phyloP scores from a whole-genome alignment of 2,888 invertebrate genomes.

The Carpatolechia fugitivella region DNA sequence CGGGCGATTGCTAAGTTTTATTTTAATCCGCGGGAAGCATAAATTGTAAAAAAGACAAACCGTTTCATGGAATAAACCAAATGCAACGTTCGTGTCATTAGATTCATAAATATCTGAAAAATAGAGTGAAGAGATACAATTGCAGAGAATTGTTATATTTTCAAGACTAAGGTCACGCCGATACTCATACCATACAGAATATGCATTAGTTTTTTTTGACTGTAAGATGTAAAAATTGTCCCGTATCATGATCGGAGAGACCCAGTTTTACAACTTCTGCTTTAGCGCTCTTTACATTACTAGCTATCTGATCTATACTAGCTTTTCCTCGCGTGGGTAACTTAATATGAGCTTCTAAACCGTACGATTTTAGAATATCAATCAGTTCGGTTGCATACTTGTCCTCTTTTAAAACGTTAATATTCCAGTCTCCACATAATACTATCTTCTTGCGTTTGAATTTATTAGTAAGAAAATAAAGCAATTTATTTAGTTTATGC shows the following conservation, averaged over 20 bases:
- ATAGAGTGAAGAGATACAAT: neutral
- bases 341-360: constrained; percentile 14
- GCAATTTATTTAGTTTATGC: constrained; percentile 1
- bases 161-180: constrained; percentile 2
- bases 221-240: neutral
- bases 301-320: constrained; percentile 19
- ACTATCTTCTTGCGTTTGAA: constrained; percentile 11
- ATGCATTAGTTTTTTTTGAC: neutral
- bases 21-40: neutral
- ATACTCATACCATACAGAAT: constrained; percentile 5
- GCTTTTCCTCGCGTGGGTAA: constrained; percentile 15
- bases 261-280: neutral
- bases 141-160: constrained; percentile 5
- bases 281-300: constrained; percentile 11
- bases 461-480: neutral
- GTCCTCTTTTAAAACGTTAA: constrained; percentile 10
- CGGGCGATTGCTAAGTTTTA: neutral
- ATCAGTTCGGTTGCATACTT: neutral
- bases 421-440: constrained; percentile 16
- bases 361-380: constrained; percentile 8
- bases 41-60: neutral
- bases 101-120: neutral
- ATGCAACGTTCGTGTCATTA: neutral
- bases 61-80: neutral
- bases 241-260: constrained; percentile 14